These are phyloP conservation scores for Phoxinus phoxinus DNA, from an alignment of 2,113 vertebrate genomes.

Conservation along the genomic window DNA sequence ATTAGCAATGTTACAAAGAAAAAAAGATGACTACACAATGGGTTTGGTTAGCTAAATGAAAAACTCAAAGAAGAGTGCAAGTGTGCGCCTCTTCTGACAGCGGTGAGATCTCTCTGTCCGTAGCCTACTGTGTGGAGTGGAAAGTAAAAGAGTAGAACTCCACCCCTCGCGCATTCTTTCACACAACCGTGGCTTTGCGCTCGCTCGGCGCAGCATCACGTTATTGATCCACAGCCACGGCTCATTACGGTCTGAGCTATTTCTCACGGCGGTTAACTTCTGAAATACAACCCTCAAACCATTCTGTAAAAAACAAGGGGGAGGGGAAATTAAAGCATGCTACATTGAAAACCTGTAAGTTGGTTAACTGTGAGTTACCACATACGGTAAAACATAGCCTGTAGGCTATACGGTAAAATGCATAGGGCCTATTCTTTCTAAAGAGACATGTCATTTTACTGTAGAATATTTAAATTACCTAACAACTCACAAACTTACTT, in stretches of 20 bases:
- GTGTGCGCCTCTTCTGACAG: constrained; percentile 44
- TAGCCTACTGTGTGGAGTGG: constrained; percentile 60
- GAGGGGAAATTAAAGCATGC: not conserved
- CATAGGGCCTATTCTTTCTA: no score
- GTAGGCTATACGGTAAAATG: no score
- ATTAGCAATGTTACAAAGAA: constrained; percentile 51
- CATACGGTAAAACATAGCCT: no score
- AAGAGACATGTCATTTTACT: no score
- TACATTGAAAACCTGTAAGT: not conserved
- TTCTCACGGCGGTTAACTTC: constrained; percentile 48
- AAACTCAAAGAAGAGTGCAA: constrained; percentile 6
- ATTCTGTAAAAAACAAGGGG: not conserved
- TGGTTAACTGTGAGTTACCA: not conserved
- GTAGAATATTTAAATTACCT: no score
- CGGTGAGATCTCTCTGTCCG: constrained; percentile 62
- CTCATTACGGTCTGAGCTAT: constrained; percentile 56
- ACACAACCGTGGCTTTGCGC: constrained; percentile 61
- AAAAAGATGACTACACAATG: constrained; percentile 46
- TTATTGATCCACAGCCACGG: constrained; percentile 59
- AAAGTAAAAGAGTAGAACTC: constrained; percentile 77
- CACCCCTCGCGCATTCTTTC: constrained; percentile 74
- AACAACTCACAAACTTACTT: no score
- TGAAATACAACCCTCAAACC: constrained; percentile 7
- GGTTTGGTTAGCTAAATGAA: not conserved
- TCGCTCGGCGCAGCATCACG: constrained; percentile 61